Evolutionary conservation across 1,140 invertebrate species (phyloP).

Genomic region (Fopius arisanus): DNA sequence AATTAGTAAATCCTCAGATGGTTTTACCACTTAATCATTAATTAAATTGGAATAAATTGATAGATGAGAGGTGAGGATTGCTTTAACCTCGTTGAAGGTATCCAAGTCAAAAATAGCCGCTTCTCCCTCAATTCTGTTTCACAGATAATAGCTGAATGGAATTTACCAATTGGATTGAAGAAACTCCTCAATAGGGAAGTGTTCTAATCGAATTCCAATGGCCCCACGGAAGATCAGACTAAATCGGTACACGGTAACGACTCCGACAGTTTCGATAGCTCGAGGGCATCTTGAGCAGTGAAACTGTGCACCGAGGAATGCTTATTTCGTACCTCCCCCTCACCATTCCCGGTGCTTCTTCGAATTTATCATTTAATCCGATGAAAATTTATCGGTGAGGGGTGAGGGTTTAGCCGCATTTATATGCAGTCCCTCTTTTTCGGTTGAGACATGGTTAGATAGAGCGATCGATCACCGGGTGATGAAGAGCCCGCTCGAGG

Average conservation of each 20-base stretch:
- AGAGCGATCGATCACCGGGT: neutral
- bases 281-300: neutral
- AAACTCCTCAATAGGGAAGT: slow-evolving; percentile 43
- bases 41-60: too few species aligned
- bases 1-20: too few species aligned
- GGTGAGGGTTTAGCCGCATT: neutral
- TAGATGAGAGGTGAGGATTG: too few species aligned
- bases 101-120: too few species aligned
- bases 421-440: neutral
- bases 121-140: neutral
- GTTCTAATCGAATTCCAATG: slow-evolving; percentile 57
- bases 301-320: neutral
- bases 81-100: too few species aligned
- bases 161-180: slow-evolving; percentile 51
- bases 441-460: neutral
- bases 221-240: neutral
- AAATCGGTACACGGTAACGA: slow-evolving; percentile 2
- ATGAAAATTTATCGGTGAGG: neutral
- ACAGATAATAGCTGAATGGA: slow-evolving; percentile 24
- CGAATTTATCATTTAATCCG: slow-evolving; percentile 1
- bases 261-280: neutral
- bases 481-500: slow-evolving; percentile 1
- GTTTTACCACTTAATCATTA: too few species aligned
- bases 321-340: neutral
- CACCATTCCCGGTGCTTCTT: neutral